Evolutionary conservation across 1,140 invertebrate genomes (phyloP), one percentile per base, ranked within the genome.

Genomic region (Caenorhabditis brenneri): DNA sequence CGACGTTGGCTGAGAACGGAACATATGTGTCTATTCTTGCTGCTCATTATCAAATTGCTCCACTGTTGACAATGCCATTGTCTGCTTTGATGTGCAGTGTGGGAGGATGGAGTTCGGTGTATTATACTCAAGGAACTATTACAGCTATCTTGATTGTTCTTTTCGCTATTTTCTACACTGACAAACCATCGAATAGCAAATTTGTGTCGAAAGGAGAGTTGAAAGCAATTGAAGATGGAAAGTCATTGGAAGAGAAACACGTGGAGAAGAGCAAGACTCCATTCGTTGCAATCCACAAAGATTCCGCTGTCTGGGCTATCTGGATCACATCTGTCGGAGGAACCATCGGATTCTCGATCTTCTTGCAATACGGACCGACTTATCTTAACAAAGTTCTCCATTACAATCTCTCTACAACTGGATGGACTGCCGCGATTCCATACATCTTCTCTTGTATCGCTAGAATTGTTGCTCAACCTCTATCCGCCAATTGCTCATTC

Each of bases 341-440:
- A 29, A 48, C 81, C 10, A 81, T 85, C 36, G 79, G 80, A 69
- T 85, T 88, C 53, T 69, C 88, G 19, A 86, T 89, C 36, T 89
- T 89, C 55, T 84, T 86, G 53, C 89, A 90, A 48, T 89, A 88
- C 60, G 88, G 88, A 15, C 88, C 88, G 49, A 89, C 85, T 27
- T 89, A 89, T 85, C 60, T 89, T 27, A 89, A 89, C 36, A 90
- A 89, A 53, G 89, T 88, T 46, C 69, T 87, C 29, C 86, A 88
- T 78, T 86, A 89, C 49, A 79, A 88, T 51, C 83, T 88, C n/a
- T 69, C 84, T 55, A 82, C 83, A 4, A 89, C 88, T 31, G 86
- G 88, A 5, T 84, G 89, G 65, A 84, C 88, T 22, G 69, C 86
- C 15, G 87, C 87, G 0, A 36, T 88, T 48, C 88, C 87, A 24